Percentiles rank a stretch among this genome's conserved stretches.
phyloP scores from a whole-genome alignment of 2,113 vertebrate genomes.

The Caloenas nicobarica region DNA sequence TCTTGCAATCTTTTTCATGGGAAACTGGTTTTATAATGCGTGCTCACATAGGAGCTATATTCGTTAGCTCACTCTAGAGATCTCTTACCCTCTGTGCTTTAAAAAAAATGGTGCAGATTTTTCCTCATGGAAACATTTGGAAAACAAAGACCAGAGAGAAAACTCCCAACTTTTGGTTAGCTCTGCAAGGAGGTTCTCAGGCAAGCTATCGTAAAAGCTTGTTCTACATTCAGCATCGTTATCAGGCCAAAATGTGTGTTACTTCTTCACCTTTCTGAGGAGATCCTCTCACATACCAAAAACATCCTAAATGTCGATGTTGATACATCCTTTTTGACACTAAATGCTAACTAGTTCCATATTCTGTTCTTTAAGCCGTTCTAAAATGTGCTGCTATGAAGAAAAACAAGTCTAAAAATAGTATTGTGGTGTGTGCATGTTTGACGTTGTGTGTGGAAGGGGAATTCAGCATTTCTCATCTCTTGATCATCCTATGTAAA shows the following conservation, averaged over 20 bases:
- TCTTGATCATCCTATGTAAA: not conserved
- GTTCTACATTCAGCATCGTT: not conserved
- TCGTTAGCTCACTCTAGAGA: not conserved
- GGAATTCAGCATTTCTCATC: not conserved
- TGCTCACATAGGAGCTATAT: not conserved
- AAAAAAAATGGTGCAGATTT: not conserved
- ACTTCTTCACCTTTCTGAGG: not conserved
- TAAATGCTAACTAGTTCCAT: not conserved
- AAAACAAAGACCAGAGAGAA: not conserved
- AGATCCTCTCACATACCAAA: not conserved
- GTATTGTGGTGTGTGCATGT: not conserved
- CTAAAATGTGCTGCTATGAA: not conserved
- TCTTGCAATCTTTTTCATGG: not conserved
- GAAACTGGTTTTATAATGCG: not conserved
- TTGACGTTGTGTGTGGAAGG: not conserved
- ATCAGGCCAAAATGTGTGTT: not conserved
- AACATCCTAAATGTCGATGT: not conserved
- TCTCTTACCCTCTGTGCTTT: not conserved
- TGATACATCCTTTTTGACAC: not conserved
- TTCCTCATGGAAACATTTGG: not conserved
- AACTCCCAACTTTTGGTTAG: not conserved
- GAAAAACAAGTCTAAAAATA: slow-evolving; percentile 3
- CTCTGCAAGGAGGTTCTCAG: not conserved
- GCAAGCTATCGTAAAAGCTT: not conserved
- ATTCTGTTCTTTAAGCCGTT: not conserved